phyloP scores from a whole-genome alignment of 2,113 vertebrate genomes.

The Glaucidium brasilianum region DNA sequence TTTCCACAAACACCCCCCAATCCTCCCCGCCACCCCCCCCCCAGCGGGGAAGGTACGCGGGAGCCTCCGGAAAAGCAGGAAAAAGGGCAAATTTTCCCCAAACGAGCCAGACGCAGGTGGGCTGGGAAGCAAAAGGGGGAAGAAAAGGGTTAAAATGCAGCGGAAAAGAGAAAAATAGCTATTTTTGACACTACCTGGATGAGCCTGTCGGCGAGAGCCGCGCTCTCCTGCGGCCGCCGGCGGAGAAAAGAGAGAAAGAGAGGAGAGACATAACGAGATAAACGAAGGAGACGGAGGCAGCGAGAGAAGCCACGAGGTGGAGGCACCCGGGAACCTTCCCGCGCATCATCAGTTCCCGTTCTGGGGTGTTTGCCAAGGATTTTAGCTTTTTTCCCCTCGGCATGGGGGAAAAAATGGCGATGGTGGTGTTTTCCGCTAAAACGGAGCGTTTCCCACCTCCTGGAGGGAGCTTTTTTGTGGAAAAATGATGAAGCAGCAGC shows the following conservation, averaged over 20 bases:
- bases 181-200: constrained; percentile 89
- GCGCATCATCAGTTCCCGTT: not conserved
- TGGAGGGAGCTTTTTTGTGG: not conserved
- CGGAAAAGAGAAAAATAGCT: not conserved
- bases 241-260: constrained; percentile 28
- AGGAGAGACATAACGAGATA: constrained; percentile 37
- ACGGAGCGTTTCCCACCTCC: rapidly evolving
- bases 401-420: too few relatives aligned
- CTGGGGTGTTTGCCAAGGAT: not conserved
- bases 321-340: not conserved
- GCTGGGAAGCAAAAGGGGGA: not conserved
- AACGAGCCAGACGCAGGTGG: rapidly evolving
- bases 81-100: not conserved
- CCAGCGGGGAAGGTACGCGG: not conserved
- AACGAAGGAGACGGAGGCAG: not conserved
- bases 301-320: not conserved
- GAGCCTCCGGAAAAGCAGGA: not conserved
- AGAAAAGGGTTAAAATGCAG: not conserved
- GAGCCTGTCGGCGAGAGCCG: constrained; percentile 95
- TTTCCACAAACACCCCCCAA: not conserved
- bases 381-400: not conserved
- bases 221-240: constrained; percentile 85
- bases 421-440: not conserved
- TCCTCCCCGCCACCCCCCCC: not conserved
- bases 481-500: not conserved